A percentile compares a stretch with the other conserved stretches of the same genome.
These are phyloP conservation scores for Monochamus saltuarius DNA, from an alignment of 1,140 invertebrate genomes.

Conservation along the genomic window DNA sequence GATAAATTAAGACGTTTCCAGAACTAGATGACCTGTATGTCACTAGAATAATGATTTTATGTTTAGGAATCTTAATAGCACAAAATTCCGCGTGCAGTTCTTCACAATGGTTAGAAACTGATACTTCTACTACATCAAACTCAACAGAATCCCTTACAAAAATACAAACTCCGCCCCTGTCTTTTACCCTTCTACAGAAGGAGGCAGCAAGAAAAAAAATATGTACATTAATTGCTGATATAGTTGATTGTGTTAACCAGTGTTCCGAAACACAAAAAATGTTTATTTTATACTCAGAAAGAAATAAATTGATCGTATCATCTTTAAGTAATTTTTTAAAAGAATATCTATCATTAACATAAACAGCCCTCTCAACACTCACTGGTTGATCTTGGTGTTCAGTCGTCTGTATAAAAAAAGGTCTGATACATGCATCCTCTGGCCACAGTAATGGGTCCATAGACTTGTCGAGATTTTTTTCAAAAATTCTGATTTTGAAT, in stretches of 20 bases:
- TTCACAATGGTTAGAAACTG: conserved; percentile 4
- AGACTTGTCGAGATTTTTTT: background rate
- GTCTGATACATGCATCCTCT: conserved; percentile 7
- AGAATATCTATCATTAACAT: background rate
- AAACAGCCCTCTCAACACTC: background rate
- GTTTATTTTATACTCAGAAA: conserved; percentile 7
- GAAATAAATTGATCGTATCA: conserved; percentile 9
- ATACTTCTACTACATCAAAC: conserved; percentile 6
- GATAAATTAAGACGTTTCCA: background rate
- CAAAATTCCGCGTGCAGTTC: conserved; percentile 7
- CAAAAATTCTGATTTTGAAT: conserved; percentile 1
- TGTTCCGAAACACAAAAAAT: conserved; percentile 10
- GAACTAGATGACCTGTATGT: conserved; percentile 10
- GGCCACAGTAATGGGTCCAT: conserved; percentile 1
- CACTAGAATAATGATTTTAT: conserved; percentile 5
- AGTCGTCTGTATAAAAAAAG: conserved; percentile 8
- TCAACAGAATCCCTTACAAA: background rate
- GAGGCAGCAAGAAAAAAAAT: conserved; percentile 7
- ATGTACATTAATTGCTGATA: conserved; percentile 4
- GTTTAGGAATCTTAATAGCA: conserved; percentile 3
- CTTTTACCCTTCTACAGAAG: background rate
- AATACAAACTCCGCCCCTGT: conserved; percentile 6
- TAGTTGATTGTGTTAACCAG: conserved; percentile 5
- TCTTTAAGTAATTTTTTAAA: conserved; percentile 4
- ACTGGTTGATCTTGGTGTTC: conserved; percentile 1